Evolutionary conservation across 1,140 invertebrate genomes (phyloP), one percentile per base, ranked within the genome.

Genomic region (Heliconius hermathena): DNA sequence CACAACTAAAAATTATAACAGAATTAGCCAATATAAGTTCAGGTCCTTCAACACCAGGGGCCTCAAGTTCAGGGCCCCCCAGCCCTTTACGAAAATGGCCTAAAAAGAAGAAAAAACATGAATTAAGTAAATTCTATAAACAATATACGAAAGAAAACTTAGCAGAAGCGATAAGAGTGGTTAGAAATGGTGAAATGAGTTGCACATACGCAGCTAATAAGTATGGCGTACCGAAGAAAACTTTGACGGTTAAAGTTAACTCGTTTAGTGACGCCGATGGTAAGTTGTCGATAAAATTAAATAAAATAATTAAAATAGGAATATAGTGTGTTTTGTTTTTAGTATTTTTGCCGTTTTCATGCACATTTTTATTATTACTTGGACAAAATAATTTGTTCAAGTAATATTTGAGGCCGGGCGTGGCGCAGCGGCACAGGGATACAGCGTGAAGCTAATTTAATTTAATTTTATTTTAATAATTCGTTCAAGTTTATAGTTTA

Each of bases 51-150:
- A 73, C 20, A 6, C 52, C 74, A n/a, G 26, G 66, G n/a, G 57
- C 16, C 13, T 52, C 60, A 5, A 73, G 52, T 6, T 75, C 74
- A 11, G 52, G 46, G 70, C 36, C 16, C 1, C 6, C 41, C 0
- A 87, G 79, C 41, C 57, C 60, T 0, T 26, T 26, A 16, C 26
- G 66, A 18, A 87, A 87, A 79, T 85, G 83, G 83, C 84, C 85
- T 0, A 82, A 83, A 71, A 87, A 83, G 29, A 71, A 84, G 3
- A 84, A 82, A 3, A 86, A 82, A 33, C 29, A 54, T 0, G 79
- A 84, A 46, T 73, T 82, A 0, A 78, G 79, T 8, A 85, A 83
- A 29, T 80, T 80, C 20, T 90, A 90, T 78, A 85, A 88, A 41
- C 84, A 87, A 29, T 89, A 89, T 36, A 83, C 84, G 3, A 71